Conservation (phyloP, 2,113 vertebrate species). For the Meles meles region DNA sequence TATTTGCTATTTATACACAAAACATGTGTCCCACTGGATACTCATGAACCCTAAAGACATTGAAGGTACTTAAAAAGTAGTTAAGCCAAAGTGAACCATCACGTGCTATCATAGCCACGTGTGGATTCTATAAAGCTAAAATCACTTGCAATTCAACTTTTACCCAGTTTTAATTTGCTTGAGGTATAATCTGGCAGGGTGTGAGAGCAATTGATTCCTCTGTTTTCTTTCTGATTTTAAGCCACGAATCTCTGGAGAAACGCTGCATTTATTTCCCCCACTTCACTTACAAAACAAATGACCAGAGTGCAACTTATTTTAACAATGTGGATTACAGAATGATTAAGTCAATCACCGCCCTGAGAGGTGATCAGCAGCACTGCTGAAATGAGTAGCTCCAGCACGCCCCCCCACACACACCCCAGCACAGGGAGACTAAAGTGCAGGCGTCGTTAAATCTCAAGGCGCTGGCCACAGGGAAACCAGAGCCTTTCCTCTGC, state of each 20-base stretch:
- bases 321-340: constrained; percentile 19
- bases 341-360: background rate
- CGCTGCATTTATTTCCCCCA: background rate
- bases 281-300: background rate
- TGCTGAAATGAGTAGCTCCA: background rate
- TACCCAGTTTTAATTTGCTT: constrained; percentile 40
- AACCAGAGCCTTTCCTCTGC: constrained; percentile 25
- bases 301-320: constrained; percentile 6
- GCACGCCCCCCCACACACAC: background rate
- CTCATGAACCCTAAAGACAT: background rate
- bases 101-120: background rate
- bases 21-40: background rate
- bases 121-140: background rate
- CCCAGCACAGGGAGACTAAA: background rate
- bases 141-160: background rate
- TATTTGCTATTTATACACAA: background rate
- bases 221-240: constrained; percentile 55
- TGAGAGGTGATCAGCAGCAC: background rate
- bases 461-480: background rate
- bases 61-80: background rate
- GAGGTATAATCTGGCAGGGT: background rate
- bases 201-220: constrained; percentile 31
- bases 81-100: background rate
- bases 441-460: rapidly evolving
- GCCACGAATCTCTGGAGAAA: constrained; percentile 26